These are phyloP conservation scores for Laticauda laticaudata DNA, from an alignment of 2,113 vertebrate species.

Conservation along the genomic window DNA sequence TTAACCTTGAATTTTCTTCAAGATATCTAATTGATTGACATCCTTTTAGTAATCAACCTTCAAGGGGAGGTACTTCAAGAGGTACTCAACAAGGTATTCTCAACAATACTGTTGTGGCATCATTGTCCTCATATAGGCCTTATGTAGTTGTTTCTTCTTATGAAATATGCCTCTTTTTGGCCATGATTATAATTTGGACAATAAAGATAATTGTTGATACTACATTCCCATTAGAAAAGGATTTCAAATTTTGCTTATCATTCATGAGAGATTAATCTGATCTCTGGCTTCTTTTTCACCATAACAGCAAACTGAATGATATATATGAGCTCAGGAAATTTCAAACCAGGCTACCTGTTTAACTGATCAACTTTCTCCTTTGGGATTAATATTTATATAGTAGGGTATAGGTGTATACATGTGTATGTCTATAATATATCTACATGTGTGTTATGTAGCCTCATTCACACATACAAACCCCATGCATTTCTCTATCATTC, in stretches of 20 bases:
- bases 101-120: slow-evolving; percentile 11
- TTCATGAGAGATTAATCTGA: background rate
- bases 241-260: slow-evolving; percentile 10
- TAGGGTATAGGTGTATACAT: too few relatives aligned
- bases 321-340: background rate
- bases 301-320: background rate
- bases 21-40: background rate
- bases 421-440: too few relatives aligned
- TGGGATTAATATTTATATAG: too few relatives aligned
- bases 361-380: background rate
- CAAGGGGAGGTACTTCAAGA: background rate
- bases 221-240: background rate
- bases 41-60: slow-evolving; percentile 16
- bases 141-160: slow-evolving; percentile 8
- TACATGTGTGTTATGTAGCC: too few relatives aligned
- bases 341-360: background rate
- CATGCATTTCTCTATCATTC: background rate
- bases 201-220: slow-evolving; percentile 6
- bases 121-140: background rate
- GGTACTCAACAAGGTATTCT: slow-evolving; percentile 24
- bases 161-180: slow-evolving; percentile 4
- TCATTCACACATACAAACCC: background rate
- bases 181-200: background rate
- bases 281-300: background rate
- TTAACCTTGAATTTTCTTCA: background rate